Conservation (phyloP, 2,888 invertebrate species). For the Eupithecia dodoneata region DNA sequence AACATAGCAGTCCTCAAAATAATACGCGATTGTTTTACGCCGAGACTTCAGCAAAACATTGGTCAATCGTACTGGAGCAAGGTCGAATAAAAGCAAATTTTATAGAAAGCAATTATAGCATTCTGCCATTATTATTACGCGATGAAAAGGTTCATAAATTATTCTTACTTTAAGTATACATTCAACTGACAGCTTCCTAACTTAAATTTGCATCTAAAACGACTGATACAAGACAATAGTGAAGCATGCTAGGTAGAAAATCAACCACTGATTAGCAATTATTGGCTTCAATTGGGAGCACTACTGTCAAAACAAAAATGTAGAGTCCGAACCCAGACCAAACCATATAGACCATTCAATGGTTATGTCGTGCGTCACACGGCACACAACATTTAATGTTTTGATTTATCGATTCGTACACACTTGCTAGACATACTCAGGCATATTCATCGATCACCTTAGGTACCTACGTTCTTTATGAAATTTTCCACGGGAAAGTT, state of each 20-base stretch:
- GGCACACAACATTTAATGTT: conserved; percentile 34
- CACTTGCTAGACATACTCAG: conserved; percentile 21
- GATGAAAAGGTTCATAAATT: conserved; percentile 37
- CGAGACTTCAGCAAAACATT: conserved; percentile 65
- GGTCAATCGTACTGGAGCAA: conserved; percentile 58
- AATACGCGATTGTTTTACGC: conserved; percentile 68
- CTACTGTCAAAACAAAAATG: conserved; percentile 60
- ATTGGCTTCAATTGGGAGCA: conserved; percentile 69
- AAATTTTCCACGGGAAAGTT: conserved; percentile 35
- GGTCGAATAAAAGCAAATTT: conserved; percentile 60
- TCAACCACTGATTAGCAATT: conserved; percentile 38
- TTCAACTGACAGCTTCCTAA: background rate
- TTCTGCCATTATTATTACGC: conserved; percentile 38
- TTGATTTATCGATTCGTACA: conserved; percentile 30
- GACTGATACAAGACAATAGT: background rate
- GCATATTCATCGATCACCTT: conserved; percentile 19
- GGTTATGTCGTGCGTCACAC: conserved; percentile 54
- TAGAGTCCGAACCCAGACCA: conserved; percentile 22
- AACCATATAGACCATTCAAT: conserved; percentile 37
- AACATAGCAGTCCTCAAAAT: conserved; percentile 65
- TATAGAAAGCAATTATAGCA: conserved; percentile 53
- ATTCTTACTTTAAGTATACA: conserved; percentile 21
- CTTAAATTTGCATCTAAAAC: background rate
- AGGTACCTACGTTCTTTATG: conserved; percentile 18
- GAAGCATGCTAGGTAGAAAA: background rate